Evolutionary conservation across 2,797 vertebrate genomes (phyloP).

Genomic region (Passerculus sandwichensis): DNA sequence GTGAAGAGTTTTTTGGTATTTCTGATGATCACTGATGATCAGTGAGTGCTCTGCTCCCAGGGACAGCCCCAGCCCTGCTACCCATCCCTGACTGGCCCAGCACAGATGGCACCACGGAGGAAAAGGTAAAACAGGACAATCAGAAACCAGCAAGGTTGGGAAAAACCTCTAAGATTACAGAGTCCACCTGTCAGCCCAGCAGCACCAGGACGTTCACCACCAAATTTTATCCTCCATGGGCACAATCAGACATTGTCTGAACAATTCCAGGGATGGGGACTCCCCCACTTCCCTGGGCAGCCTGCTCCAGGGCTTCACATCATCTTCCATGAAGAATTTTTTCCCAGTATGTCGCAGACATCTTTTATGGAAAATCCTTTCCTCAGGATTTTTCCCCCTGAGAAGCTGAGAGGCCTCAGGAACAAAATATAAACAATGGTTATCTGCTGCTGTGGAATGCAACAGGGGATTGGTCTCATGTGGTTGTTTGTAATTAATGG

Average conservation of each 20-base stretch:
- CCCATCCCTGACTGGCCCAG: not conserved
- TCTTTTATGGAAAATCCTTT: too few relatives aligned
- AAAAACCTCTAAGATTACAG: not conserved
- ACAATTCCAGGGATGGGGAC: not conserved
- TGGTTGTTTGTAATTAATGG: too few relatives aligned
- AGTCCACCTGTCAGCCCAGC: fast-evolving
- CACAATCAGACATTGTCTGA: fast-evolving
- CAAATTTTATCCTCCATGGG: not conserved
- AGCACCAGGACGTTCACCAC: not conserved
- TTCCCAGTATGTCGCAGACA: too few relatives aligned
- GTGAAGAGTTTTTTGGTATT: not conserved
- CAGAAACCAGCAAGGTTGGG: not conserved
- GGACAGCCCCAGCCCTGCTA: not conserved
- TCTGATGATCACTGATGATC: not conserved
- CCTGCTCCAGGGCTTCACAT: not conserved
- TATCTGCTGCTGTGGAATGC: too few relatives aligned
- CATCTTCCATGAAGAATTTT: too few relatives aligned
- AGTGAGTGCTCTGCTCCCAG: not conserved
- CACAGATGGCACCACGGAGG: fast-evolving
- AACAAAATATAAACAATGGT: too few relatives aligned
- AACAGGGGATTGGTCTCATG: too few relatives aligned
- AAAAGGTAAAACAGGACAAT: not conserved
- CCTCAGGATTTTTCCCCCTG: too few relatives aligned
- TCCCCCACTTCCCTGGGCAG: not conserved
- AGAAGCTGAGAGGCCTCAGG: too few relatives aligned